Evolutionary conservation across 23 tunicate genomes (phyloP).

Genomic region (Styela plicata): DNA sequence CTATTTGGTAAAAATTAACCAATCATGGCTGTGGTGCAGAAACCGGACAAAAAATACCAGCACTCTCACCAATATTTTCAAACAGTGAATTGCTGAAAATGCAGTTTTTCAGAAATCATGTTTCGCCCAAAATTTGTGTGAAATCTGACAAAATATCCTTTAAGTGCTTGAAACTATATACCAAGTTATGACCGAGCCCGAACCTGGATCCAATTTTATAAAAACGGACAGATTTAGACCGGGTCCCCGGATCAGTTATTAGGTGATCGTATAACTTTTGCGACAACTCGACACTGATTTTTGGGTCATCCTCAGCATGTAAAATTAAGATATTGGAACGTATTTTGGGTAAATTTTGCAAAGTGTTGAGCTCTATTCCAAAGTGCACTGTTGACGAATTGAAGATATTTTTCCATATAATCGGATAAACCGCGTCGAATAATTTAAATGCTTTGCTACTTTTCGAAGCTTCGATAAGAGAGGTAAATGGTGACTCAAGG

Average conservation of each 20-base stretch:
- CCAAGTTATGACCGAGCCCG: slow-evolving; percentile 1
- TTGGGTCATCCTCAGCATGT: slow-evolving; percentile 83
- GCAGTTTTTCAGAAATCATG: neutral
- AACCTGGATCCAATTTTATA: neutral
- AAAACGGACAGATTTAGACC: neutral
- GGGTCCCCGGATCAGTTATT: neutral
- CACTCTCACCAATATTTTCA: neutral
- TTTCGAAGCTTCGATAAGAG: slow-evolving; percentile 34
- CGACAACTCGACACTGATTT: slow-evolving; percentile 47
- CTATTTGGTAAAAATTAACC: too few relatives aligned
- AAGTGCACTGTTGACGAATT: slow-evolving; percentile 14
- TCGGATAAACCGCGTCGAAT: slow-evolving; percentile 39
- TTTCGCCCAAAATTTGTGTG: neutral
- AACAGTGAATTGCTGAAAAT: neutral
- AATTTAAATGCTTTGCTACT: neutral
- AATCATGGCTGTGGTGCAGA: too few relatives aligned
- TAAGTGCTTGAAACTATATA: slow-evolving; percentile 6
- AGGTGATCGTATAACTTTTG: slow-evolving; percentile 38
- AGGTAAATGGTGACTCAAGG: slow-evolving; percentile 75
- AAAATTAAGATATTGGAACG: slow-evolving; percentile 36
- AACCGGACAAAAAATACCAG: too few relatives aligned
- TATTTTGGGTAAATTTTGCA: slow-evolving; percentile 16
- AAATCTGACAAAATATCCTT: slow-evolving; percentile 14
- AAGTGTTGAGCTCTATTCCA: slow-evolving; percentile 36
- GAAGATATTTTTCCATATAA: slow-evolving; percentile 6